phyloP scores from a whole-genome alignment of 2,888 invertebrate species.

The Nephrotoma guestfalica region DNA sequence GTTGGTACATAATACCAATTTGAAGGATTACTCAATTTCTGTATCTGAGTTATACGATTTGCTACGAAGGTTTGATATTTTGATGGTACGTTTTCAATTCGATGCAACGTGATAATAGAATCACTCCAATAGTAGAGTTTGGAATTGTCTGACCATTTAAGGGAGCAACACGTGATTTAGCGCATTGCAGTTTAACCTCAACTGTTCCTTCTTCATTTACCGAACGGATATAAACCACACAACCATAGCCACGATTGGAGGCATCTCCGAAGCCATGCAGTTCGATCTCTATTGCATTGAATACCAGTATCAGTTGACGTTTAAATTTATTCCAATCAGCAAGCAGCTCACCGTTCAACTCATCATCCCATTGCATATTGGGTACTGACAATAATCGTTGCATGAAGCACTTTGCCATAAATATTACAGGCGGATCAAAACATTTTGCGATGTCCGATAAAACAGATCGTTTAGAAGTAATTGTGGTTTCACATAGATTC shows the following conservation, averaged over 20 bases:
- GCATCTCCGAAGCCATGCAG: neutral
- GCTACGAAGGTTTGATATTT: neutral
- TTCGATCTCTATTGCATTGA: neutral
- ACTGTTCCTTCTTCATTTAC: neutral
- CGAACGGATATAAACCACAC: neutral
- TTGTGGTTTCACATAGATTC: too few species aligned
- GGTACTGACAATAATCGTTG: too few species aligned
- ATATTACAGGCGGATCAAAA: too few species aligned
- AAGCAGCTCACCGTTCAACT: too few species aligned
- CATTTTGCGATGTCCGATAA: too few species aligned
- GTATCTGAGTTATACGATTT: neutral
- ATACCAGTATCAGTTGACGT: neutral
- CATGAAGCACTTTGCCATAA: too few species aligned
- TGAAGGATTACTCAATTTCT: neutral
- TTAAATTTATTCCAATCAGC: too few species aligned
- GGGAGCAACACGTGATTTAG: neutral
- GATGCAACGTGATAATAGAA: neutral
- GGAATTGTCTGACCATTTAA: neutral
- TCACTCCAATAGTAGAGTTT: neutral
- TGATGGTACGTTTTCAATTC: neutral
- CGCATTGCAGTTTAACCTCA: neutral
- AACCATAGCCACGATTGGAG: too few species aligned
- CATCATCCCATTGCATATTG: too few species aligned
- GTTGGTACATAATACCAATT: neutral
- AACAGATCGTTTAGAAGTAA: too few species aligned